Conservation (phyloP, 1,140 invertebrate species). For the Pteromalus puparum region DNA sequence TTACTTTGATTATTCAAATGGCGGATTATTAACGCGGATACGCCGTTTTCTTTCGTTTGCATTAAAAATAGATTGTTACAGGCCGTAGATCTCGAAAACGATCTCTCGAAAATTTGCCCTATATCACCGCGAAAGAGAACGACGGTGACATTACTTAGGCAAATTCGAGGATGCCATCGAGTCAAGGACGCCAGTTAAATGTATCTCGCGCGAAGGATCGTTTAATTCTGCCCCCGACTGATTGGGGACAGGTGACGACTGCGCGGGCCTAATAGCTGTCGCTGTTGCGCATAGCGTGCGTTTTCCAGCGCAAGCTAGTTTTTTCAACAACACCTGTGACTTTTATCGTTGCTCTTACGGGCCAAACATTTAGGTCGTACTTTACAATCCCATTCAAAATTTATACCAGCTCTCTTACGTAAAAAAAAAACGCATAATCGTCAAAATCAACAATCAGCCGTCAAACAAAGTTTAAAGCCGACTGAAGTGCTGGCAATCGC, state of each 20-base stretch:
- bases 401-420: no score
- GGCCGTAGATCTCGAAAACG: neutral
- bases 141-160: neutral
- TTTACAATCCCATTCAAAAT: no score
- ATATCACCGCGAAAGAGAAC: neutral
- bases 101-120: neutral
- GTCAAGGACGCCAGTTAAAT: constrained; percentile 27
- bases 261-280: neutral
- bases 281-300: neutral
- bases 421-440: no score
- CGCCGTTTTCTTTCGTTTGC: no score
- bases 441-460: no score
- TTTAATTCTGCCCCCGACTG: constrained; percentile 11
- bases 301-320: neutral
- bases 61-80: no score
- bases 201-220: constrained; percentile 4
- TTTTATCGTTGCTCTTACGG: no score
- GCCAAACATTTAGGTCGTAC: no score
- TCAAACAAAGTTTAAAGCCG: no score
- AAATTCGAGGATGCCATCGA: constrained; percentile 17
- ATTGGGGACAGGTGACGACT: neutral
- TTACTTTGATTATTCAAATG: neutral
- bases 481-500: neutral
- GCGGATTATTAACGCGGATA: no score
- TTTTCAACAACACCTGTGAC: no score